Base-by-base conservation (phyloP, 1,140 invertebrate species). In the Dreissena polymorpha region DNA sequence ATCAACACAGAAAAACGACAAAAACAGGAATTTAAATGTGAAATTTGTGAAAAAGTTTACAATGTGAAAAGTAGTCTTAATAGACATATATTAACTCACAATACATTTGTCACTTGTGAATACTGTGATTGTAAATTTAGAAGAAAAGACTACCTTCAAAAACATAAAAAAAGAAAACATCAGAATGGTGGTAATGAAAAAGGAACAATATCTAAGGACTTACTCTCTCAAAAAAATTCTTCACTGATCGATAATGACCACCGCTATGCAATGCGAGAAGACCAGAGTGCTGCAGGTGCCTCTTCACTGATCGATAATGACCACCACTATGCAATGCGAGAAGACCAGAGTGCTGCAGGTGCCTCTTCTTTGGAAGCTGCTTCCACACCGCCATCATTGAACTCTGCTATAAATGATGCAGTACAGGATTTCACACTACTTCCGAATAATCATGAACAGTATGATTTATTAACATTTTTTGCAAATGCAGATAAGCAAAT, bases 61-160 rank as follows among this genome's bases (percentile, higher is more conserved):
- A 51, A 21, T 51, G 39, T 39, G 25, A 84, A 79, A 25, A 51
- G 55, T 10, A 65, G 57, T 55, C 53, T 67, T 49, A 72, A 21
- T 55, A 60, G 57, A 67, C 74, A 84, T 69, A 65, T 74, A 51
- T 55, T 79, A 84, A 67, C 83, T 50, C 83, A 84, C 27, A 79
- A 29, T 50, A 79, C 51, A 29, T 79, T 71, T 21, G 78, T 74
- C 39, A 69, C 29, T 14, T 79, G 75, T 79, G 12, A 18, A 27
- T 67, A 63, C 25, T 84, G 83, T 84, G 50, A 70, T 39, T 60
- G 60, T 10, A 67, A 77, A 16, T 84, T 60, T 77, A 64, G 55
- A 76, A 70, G n/a, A n/a, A n/a, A n/a, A n/a, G n/a, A n/a, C n/a
- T n/a, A n/a, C n/a, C n/a, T 76, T 25, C 27, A 65, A 65, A 76